These are phyloP conservation scores for Sceloporus tristichus DNA, from an alignment of 2,113 vertebrate species.

Conservation along the genomic window DNA sequence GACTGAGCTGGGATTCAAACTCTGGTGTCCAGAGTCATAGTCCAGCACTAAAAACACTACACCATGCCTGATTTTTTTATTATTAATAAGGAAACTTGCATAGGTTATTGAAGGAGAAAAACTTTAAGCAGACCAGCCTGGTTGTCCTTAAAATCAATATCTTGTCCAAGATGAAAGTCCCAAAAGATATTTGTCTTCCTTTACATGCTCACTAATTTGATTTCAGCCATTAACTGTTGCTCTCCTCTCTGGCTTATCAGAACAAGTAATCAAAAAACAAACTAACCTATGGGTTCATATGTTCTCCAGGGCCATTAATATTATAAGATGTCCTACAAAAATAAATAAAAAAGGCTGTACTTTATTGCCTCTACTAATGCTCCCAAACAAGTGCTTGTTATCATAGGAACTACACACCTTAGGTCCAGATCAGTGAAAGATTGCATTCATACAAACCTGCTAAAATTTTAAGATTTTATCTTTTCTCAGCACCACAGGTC, in stretches of 20 bases:
- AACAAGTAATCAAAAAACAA: background rate
- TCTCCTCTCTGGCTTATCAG: background rate
- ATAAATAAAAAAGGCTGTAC: no score
- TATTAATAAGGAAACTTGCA: background rate
- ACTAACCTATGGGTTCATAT: background rate
- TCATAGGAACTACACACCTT: no score
- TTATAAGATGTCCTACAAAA: background rate
- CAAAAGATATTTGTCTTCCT: background rate
- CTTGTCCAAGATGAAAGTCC: background rate
- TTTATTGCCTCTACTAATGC: no score
- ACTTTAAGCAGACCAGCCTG: background rate
- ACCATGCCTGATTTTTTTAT: background rate
- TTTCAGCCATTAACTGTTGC: conserved; percentile 15
- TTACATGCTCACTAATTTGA: background rate
- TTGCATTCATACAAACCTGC: no score
- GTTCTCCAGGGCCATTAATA: background rate
- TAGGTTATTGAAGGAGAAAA: background rate
- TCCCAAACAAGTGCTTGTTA: no score
- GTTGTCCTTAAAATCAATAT: background rate
- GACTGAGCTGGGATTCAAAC: no score
- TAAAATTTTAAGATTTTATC: no score
- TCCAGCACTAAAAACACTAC: no score
- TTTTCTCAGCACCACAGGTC: no score
- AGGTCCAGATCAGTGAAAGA: no score
- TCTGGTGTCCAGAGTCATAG: no score